Percentiles rank a stretch among this genome's conserved stretches.
Evolutionary conservation across 2,113 vertebrate genomes (phyloP).

Genomic region (Lepidothrix coronata): DNA sequence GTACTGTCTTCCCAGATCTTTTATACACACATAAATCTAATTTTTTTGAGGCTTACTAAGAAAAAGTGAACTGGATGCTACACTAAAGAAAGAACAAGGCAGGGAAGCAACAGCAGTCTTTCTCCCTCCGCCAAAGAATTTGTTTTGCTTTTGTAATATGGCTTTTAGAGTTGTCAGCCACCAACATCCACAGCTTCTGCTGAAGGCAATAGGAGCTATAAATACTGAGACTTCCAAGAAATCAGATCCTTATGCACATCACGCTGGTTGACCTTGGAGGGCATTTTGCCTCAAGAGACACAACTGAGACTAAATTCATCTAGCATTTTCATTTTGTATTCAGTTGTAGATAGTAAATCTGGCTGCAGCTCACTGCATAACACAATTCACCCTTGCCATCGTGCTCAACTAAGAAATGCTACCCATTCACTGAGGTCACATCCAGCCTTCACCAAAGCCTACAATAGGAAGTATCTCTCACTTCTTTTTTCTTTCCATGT

Average conservation of each 20-base stretch:
- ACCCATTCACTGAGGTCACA: background rate
- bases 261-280: background rate
- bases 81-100: background rate
- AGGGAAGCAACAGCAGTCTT: background rate
- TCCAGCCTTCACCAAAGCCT: background rate
- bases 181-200: background rate
- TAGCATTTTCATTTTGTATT: background rate
- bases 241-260: background rate
- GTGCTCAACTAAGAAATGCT: fast-evolving
- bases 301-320: background rate
- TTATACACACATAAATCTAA: background rate
- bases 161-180: background rate
- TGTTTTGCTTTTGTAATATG: background rate
- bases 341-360: background rate
- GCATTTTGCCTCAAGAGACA: background rate
- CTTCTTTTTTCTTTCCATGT: background rate
- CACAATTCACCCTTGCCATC: background rate
- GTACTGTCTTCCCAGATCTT: background rate
- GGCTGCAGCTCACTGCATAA: background rate
- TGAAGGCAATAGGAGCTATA: background rate
- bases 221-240: background rate
- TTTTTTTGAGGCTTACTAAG: background rate
- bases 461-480: background rate
- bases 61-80: background rate
- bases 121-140: background rate